Percentiles rank a stretch among this genome's conserved stretches.
phyloP scores from a whole-genome alignment of 2,113 vertebrate genomes.

The Bombycilla garrulus region DNA sequence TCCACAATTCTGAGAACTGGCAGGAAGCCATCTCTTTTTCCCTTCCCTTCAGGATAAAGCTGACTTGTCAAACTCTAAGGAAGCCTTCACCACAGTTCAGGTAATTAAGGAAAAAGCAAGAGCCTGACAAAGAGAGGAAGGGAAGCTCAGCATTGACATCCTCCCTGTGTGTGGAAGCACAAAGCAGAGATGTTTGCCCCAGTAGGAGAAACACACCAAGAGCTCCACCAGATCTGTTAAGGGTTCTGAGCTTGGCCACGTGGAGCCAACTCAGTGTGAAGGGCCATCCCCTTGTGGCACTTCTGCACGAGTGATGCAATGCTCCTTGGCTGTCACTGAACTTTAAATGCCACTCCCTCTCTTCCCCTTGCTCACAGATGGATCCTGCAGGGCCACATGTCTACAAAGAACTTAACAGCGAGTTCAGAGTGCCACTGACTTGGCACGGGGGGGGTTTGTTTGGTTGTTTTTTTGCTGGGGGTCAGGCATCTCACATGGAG shows the following conservation, averaged over 20 bases:
- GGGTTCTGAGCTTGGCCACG: accelerated
- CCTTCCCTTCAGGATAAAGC: neutral
- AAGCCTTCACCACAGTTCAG: neutral
- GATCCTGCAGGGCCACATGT: neutral
- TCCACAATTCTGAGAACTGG: neutral
- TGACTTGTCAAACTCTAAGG: neutral
- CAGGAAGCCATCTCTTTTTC: neutral
- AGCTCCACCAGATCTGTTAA: neutral
- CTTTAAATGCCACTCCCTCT: neutral
- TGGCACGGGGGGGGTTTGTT: too few relatives aligned
- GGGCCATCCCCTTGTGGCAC: neutral
- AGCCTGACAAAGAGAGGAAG: neutral
- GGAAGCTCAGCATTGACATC: neutral
- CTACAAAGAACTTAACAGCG: accelerated
- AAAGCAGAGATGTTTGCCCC: neutral
- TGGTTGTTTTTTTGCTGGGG: neutral
- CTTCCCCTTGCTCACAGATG: neutral
- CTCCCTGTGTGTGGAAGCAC: accelerated
- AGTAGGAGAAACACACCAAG: accelerated
- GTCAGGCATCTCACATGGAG: neutral
- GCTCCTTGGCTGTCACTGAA: neutral
- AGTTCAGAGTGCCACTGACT: neutral
- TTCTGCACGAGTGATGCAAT: accelerated
- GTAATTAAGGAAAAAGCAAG: neutral
- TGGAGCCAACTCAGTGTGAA: accelerated